A percentile compares a stretch with the other conserved stretches of the same genome.
Evolutionary conservation across 2,888 invertebrate species (phyloP).

Genomic region (Acrobeloides nanus): DNA sequence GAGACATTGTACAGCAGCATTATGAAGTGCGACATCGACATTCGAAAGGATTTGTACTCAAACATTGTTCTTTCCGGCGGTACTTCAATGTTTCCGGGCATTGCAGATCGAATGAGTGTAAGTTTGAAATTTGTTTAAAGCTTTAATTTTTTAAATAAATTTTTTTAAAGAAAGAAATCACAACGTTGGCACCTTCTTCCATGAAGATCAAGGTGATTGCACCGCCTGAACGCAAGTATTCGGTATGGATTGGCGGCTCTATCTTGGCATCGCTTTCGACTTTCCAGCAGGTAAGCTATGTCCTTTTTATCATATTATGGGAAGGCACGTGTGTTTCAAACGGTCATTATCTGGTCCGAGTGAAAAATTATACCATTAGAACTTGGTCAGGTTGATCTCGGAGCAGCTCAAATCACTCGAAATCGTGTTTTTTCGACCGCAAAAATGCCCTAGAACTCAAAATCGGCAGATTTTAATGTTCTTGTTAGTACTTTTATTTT

Average conservation of each 20-base stretch:
- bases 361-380: too few relatives aligned
- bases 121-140: too few relatives aligned
- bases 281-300: conserved; percentile 78
- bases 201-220: conserved; percentile 48
- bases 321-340: too few relatives aligned
- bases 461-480: too few relatives aligned
- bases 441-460: too few relatives aligned
- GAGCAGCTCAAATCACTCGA: too few relatives aligned
- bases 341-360: too few relatives aligned
- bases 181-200: conserved; percentile 35
- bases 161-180: conserved; percentile 40
- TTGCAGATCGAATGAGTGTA: conserved; percentile 94
- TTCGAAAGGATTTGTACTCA: conserved; percentile 57
- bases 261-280: conserved; percentile 82
- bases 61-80: conserved; percentile 54
- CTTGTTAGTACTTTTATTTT: too few relatives aligned
- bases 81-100: conserved; percentile 85
- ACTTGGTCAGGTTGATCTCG: too few relatives aligned
- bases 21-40: conserved; percentile 89
- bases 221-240: conserved; percentile 79
- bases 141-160: conserved; percentile 21
- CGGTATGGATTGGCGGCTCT: conserved; percentile 95
- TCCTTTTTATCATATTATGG: too few relatives aligned
- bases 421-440: too few relatives aligned
- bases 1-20: conserved; percentile 70